Evolutionary conservation across 2,113 vertebrate species (phyloP), one percentile per base, ranked within the genome.

Genomic region (Crotalus helleri): DNA sequence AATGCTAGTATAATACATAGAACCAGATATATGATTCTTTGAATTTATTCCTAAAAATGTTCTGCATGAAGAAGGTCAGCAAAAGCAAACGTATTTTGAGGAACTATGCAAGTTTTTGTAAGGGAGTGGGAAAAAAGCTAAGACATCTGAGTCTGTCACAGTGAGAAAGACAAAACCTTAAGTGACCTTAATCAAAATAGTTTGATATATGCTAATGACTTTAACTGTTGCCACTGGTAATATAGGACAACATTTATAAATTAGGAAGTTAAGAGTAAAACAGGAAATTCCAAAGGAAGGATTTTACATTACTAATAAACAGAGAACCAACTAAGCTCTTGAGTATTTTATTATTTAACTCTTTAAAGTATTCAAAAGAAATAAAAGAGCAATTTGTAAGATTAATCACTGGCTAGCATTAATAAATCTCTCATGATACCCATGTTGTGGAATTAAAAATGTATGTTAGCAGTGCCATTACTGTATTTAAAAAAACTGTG

Each of bases 261-360:
- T 96, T 97, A 94, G 96, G 95, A 95, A 95, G 91, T 94, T 94
- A 87, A 95, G 95, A 95, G 92, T 96, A 97, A 97, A 97, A 85
- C 96, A 97, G 97, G 96, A 97, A 97, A 97, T 97, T 97, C 97
- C 97, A 96, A 23, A 92, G 96, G 95, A 97, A 97, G 95, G 96
- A 96, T 97, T 96, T 97, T 96, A 96, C 55, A 53, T 90, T 58
- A 24, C 44, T 93, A 90, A 96, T 95, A 97, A 95, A 96, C 95
- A 96, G 95, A 96, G 96, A 96, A 95, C 96, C 96, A 96, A 94
- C 94, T 93, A 94, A 96, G 51, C 21, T 26, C 85, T n/a, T 4
- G 1, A 69, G 23, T 26, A 55, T 57, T 89, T 89, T 17, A 46
- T 74, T 88, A 59, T 74, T 87, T 44, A 88, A n/a, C 33, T 55